These are phyloP conservation scores for Axis porcinus DNA, from an alignment of 2,113 vertebrate genomes.

Conservation along the genomic window DNA sequence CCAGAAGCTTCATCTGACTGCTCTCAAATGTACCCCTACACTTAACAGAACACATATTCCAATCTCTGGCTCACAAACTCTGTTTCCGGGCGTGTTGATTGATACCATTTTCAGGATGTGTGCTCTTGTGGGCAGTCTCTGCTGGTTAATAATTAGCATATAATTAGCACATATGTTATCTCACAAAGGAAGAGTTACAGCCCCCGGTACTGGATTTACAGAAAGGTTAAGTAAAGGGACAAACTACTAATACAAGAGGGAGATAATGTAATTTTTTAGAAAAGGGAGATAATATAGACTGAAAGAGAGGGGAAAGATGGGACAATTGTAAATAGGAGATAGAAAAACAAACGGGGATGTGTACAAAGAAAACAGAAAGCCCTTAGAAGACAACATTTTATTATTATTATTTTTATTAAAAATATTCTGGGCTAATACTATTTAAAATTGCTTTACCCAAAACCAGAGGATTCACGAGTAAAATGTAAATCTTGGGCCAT, in stretches of 20 bases:
- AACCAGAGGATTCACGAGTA: not conserved
- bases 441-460: not conserved
- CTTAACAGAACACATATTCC: not conserved
- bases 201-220: not conserved
- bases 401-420: not conserved
- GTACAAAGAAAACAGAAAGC: not conserved
- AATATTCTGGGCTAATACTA: not conserved
- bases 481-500: not conserved
- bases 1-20: not conserved
- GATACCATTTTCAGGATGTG: not conserved
- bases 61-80: not conserved
- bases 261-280: not conserved
- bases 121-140: not conserved
- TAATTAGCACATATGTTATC: not conserved
- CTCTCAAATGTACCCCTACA: not conserved
- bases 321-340: not conserved
- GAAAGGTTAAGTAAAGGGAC: not conserved
- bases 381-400: not conserved
- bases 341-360: not conserved
- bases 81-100: not conserved
- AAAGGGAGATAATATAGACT: not conserved
- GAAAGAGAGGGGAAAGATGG: not conserved
- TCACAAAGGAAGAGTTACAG: not conserved
- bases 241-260: not conserved
- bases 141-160: not conserved